These are phyloP conservation scores for Neomonachus schauinslandi DNA, from an alignment of 2,113 vertebrate species.

Conservation along the genomic window DNA sequence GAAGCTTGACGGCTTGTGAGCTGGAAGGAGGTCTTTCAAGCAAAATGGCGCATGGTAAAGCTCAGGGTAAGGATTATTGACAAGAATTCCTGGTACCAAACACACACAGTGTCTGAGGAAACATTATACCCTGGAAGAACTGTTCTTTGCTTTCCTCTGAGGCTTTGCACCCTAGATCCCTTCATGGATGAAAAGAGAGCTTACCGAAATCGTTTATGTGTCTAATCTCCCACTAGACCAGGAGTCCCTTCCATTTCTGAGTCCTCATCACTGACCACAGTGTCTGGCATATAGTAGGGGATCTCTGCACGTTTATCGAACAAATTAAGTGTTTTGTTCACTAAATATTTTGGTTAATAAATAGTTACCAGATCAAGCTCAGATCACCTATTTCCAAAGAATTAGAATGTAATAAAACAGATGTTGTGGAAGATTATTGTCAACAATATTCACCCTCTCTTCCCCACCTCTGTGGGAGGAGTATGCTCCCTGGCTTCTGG, in stretches of 20 bases:
- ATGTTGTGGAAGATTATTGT: not conserved
- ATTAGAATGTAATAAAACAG: not conserved
- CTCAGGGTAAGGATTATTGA: not conserved
- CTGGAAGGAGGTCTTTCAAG: not conserved
- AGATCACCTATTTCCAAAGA: not conserved
- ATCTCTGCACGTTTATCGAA: not conserved
- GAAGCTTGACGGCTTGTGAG: not conserved
- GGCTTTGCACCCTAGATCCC: not conserved
- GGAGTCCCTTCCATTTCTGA: not conserved
- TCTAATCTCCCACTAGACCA: not conserved
- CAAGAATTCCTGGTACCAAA: not conserved
- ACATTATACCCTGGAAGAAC: not conserved
- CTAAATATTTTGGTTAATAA: slow-evolving; percentile 3
- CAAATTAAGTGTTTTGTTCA: not conserved
- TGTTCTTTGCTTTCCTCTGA: not conserved
- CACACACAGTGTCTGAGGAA: not conserved
- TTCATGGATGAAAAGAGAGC: not conserved
- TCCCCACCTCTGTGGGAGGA: not conserved
- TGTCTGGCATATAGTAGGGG: not conserved
- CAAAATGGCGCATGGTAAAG: not conserved
- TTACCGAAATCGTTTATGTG: not conserved
- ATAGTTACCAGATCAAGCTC: not conserved
- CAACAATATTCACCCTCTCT: not conserved
- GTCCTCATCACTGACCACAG: not conserved
- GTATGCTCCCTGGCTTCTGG: not conserved